Percentiles rank a stretch among this genome's conserved stretches.
Conservation (phyloP, 2,113 vertebrate species). For the Leptosomus discolor region DNA sequence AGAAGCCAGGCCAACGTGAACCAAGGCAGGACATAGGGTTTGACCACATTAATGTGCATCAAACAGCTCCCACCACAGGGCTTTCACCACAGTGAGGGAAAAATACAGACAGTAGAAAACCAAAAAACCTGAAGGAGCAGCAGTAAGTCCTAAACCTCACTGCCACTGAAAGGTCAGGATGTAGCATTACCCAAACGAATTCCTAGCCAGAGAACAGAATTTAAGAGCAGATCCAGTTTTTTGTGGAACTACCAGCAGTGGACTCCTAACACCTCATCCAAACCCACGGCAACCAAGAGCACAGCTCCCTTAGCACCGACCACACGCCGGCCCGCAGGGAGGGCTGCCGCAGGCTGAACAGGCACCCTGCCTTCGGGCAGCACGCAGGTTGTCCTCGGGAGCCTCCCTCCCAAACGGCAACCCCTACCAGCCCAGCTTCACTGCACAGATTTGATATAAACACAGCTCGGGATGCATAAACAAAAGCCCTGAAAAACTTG, state of each 20-base stretch:
- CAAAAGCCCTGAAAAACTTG: slow-evolving; percentile 22
- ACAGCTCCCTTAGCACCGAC: background rate
- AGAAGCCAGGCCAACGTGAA: background rate
- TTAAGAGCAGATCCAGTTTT: background rate
- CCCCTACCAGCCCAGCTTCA: background rate
- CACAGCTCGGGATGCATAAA: background rate
- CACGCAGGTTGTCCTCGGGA: background rate
- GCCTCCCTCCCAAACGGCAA: background rate
- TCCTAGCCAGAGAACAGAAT: background rate
- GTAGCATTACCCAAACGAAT: background rate
- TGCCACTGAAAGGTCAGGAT: background rate
- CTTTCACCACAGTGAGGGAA: rapidly evolving
- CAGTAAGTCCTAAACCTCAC: background rate
- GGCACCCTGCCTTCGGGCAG: rapidly evolving
- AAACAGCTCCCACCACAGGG: background rate
- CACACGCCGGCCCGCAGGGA: background rate
- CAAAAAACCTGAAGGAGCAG: background rate
- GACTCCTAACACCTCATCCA: background rate
- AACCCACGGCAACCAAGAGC: rapidly evolving
- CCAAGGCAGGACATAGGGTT: background rate
- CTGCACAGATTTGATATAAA: background rate
- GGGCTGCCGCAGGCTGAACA: background rate
- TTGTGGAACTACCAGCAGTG: background rate
- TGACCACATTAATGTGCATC: background rate
- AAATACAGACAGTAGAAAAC: background rate